A percentile compares a stretch with the other conserved stretches of the same genome.
phyloP scores from a whole-genome alignment of 1,140 invertebrate genomes.

The Leptinotarsa undecemlineata region DNA sequence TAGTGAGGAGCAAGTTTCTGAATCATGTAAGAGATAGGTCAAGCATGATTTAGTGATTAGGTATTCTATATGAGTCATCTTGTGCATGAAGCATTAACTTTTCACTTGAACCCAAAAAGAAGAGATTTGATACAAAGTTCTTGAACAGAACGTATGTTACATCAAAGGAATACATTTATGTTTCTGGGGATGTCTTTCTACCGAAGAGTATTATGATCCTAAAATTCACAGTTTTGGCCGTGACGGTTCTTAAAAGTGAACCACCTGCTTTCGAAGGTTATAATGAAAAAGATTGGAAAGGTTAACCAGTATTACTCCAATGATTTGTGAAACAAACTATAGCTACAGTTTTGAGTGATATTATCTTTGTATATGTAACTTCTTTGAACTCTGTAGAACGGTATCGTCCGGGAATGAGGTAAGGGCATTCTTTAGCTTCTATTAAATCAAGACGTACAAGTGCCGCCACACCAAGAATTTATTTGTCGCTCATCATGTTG shows the following conservation, averaged over 20 bases:
- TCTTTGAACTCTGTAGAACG: conserved; percentile 85
- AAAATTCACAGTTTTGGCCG: conserved; percentile 75
- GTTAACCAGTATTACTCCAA: conserved; percentile 78
- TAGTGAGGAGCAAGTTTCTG: conserved; percentile 76
- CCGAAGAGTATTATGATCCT: conserved; percentile 86
- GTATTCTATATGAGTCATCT: conserved; percentile 75
- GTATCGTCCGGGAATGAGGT: conserved; percentile 74
- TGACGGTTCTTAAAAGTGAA: conserved; percentile 77
- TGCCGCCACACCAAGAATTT: conserved; percentile 77
- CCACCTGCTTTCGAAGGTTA: conserved; percentile 79
- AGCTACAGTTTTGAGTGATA: conserved; percentile 77
- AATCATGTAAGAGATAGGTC: conserved; percentile 82
- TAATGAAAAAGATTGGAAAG: conserved; percentile 73
- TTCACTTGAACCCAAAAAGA: conserved; percentile 83
- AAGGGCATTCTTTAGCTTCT: conserved; percentile 74
- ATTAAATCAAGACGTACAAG: conserved; percentile 91
- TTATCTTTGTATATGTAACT: conserved; percentile 84
- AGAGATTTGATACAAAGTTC: conserved; percentile 75
- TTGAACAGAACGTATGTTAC: conserved; percentile 75
- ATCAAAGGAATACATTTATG: conserved; percentile 80
- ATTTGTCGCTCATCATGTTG: conserved; percentile 71
- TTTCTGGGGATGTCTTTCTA: conserved; percentile 87
- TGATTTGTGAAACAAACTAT: conserved; percentile 82
- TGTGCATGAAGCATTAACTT: conserved; percentile 82
- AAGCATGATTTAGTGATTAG: conserved; percentile 74